Evolutionary conservation across 1,140 invertebrate species (phyloP), one percentile per base, ranked within the genome.

Genomic region (Zaprionus nigranus): DNA sequence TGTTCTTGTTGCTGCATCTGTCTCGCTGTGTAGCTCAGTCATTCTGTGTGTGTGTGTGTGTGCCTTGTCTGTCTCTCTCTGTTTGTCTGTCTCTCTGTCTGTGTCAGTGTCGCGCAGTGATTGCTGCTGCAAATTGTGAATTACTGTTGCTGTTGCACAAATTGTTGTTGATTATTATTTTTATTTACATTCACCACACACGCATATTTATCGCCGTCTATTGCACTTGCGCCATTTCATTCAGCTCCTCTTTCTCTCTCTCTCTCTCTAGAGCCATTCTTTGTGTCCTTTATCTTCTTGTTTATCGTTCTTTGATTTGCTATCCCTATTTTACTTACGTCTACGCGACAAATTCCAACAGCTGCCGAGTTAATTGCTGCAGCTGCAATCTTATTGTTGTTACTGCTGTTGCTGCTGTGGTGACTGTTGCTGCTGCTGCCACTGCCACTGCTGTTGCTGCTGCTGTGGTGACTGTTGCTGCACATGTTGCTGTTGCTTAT

Each of bases 331-430:
- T 82, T 92, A 92, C 91, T 92, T 92, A 92, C 91, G 86, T 92
- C 90, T 58, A 92, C 73, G 68, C 90, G 91, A 86, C 78, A 92
- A 49, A 91, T 79, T 66, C 91, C 87, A 51, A 92, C 75, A 51
- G 91, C 82, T 74, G 87, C 54, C 5, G 75, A 66, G 17, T 66
- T 53, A 36, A 63, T 56, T 58, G 82, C 68, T 38, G 64, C 24
- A 46, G 70, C 64, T 75, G 64, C 75, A 75, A 75, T 83, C 75
- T 81, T 86, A 56, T 71, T 78, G 67, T n/a, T 71, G 54, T 24
- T 63, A 24, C 43, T 49, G 28, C 28, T 24, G 54, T 36, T 81
- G 24, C 28, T 73, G 86, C 57, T 78, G 63, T n/a, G n/a, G 68
- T 49, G 26, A 62, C 49, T 72, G 54, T 26, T 38, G 64, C 24